Base-by-base conservation (phyloP, 2,888 invertebrate genomes). In the Habrosyne pyritoides region DNA sequence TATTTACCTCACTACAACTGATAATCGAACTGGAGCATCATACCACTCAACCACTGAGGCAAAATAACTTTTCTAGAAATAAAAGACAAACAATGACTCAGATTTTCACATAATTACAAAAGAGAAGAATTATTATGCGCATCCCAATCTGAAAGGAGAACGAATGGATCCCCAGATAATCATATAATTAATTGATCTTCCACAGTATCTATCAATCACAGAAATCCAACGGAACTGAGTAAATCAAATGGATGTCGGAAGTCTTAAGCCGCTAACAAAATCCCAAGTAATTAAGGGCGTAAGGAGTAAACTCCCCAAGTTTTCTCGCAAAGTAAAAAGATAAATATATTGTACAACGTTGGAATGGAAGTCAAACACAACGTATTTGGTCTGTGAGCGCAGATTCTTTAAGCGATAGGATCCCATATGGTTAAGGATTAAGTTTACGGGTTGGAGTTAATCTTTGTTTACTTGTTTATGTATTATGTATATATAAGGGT, bases 241-340 rank as follows among this genome's bases (percentile, higher is more conserved):
- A n/a, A 52, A 36, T 22, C 52, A 52, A 36, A 21, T 21, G 24
- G 10, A 21, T 36, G 14, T 42, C 12, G 21, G 52, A 52, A 52
- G 21, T 33, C 14, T n/a, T n/a, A 22, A 33, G 42, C 21, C 22
- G 48, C 48, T 33, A 24, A 52, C 52, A 36, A 21, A 42, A 36
- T 42, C 52, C 36, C 22, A 33, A 52, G 52, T 42, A 52, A 52
- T 42, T 42, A 52, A 36, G 22, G 33, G 22, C 48, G 24, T 21
- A 33, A 22, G 22, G 21, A 36, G 52, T 42, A 22, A 1, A 48
- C 33, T 21, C n/a, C n/a, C 36, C 30, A 22, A 52, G 52, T 21
- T 52, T 7, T 12, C 49, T 8, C n/a, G 22, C 42, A 24, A 50
- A 52, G 36, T 52, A 52, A n/a, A 48, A 52, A 52, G 42, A 52